phyloP scores from a whole-genome alignment of 35 echinoderm and acorn worm genomes.

The Patiria miniata region DNA sequence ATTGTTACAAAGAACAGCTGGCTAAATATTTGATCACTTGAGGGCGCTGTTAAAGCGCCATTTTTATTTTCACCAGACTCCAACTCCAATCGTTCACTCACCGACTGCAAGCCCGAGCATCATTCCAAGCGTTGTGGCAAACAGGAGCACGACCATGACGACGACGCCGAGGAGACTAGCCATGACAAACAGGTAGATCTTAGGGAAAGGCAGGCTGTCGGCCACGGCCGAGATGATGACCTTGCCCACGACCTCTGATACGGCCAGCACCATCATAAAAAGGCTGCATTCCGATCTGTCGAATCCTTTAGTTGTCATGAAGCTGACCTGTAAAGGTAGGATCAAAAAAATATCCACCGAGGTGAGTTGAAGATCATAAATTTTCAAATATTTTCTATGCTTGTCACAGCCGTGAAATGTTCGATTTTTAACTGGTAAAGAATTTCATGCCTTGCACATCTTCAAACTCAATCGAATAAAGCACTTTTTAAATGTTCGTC shows the following conservation, averaged over 20 bases:
- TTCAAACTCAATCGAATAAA: too few relatives aligned
- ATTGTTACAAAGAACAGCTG: too few relatives aligned
- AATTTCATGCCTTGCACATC: too few relatives aligned
- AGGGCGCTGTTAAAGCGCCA: not conserved
- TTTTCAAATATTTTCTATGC: too few relatives aligned
- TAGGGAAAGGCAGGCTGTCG: conserved; percentile 83
- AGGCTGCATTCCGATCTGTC: conserved; percentile 58
- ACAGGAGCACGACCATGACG: conserved; percentile 67
- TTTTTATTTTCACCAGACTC: not conserved
- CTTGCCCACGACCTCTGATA: conserved; percentile 79
- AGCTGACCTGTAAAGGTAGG: conserved; percentile 60
- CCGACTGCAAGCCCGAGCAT: conserved; percentile 80
- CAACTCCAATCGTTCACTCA: conserved; percentile 33
- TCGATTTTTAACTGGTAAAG: not conserved
- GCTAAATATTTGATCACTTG: too few relatives aligned
- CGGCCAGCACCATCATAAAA: conserved; percentile 71
- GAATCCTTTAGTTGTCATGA: conserved; percentile 86
- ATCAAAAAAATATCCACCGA: not conserved
- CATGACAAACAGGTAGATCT: conserved; percentile 82
- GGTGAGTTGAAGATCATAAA: not conserved
- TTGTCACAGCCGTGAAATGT: not conserved
- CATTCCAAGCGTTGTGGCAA: conserved; percentile 41
- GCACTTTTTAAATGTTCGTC: too few relatives aligned
- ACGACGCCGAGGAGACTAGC: conserved; percentile 71
- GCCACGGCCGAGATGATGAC: conserved; percentile 61